Percentiles rank a stretch among this genome's conserved stretches.
These are phyloP conservation scores for Cricetomys ansorgei DNA, from an alignment of 2,113 vertebrate species.

Conservation along the genomic window DNA sequence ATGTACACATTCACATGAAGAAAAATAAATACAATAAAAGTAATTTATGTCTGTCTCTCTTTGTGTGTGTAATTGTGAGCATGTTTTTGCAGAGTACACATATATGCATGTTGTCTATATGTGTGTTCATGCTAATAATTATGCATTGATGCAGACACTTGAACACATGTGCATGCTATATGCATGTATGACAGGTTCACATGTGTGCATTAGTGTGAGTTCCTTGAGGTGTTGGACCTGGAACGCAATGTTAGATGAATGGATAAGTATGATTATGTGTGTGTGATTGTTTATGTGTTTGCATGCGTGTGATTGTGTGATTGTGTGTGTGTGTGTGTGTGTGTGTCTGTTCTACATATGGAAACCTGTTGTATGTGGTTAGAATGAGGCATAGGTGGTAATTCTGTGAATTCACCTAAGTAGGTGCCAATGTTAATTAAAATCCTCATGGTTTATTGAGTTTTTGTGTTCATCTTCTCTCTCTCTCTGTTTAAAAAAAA, in stretches of 20 bases:
- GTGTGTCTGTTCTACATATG: background rate
- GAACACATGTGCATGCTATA: too few species aligned
- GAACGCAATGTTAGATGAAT: background rate
- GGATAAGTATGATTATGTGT: background rate
- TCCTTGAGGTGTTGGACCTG: background rate
- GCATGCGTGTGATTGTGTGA: background rate
- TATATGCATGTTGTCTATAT: background rate
- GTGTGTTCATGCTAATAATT: background rate
- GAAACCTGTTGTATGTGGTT: too few species aligned
- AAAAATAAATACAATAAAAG: background rate
- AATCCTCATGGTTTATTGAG: background rate
- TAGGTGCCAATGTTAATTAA: background rate
- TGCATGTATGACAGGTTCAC: background rate
- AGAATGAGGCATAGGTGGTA: rapidly evolving
- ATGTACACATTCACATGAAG: background rate
- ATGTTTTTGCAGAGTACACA: background rate
- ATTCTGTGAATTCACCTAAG: too few species aligned
- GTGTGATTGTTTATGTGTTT: background rate
- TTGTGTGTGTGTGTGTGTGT: background rate
- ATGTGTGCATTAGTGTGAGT: background rate
- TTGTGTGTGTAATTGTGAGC: too few species aligned
- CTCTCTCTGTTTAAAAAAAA: background rate
- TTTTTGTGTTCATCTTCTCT: background rate
- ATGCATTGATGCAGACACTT: background rate
- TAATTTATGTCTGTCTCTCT: rapidly evolving